Base-by-base conservation (phyloP, 2,797 vertebrate species). In the Rhynchonycteris naso region DNA sequence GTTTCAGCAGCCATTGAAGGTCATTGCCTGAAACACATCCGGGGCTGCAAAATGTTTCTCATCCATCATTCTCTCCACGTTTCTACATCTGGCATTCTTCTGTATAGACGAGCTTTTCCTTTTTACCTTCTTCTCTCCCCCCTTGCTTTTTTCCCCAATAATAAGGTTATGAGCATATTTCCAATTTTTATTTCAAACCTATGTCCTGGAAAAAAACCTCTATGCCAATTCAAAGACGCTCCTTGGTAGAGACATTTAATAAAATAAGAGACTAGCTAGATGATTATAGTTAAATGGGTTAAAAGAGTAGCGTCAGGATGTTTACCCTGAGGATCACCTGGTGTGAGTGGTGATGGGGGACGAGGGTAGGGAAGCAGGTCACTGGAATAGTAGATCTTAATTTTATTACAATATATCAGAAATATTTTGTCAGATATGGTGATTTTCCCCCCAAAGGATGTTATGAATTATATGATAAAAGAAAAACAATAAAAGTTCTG, bases 121-220 rank as follows among this genome's bases (percentile, higher is more conserved):
- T 86, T 76, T 14, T 47, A 16, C 9, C 43, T 6, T 43, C 28
- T 35, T 75, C 7, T 75, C 16, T 65, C 22, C 22, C 2, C 76
- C 47, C 43, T 16, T 61, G 33, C 56, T n/a, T 13, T 75, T 59
- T 74, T 59, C 21, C 30, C 28, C 30, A 47, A n/a, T 22, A 33
- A 28, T 65, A 56, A 87, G 26, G 2, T 75, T 69, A 38, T 38
- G 11, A 79, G 24, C 38, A 14, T 56, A 75, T 89, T 61, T 89
- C 38, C 33, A 21, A 54, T 81, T 84, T 93, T 71, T 82, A 87
- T 71, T 69, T 90, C 50, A 93, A 88, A 79, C 35, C 47, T 78
- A 33, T 1, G 33, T 71, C 19, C 11, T 26, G 19, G 66, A 68
- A 68, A 33, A n/a, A 68, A 35, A 35, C 50, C 11, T n/a, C 3